Evolutionary conservation across 2,113 vertebrate species (phyloP), one percentile per base, ranked within the genome.

Genomic region (Istiophorus platypterus): DNA sequence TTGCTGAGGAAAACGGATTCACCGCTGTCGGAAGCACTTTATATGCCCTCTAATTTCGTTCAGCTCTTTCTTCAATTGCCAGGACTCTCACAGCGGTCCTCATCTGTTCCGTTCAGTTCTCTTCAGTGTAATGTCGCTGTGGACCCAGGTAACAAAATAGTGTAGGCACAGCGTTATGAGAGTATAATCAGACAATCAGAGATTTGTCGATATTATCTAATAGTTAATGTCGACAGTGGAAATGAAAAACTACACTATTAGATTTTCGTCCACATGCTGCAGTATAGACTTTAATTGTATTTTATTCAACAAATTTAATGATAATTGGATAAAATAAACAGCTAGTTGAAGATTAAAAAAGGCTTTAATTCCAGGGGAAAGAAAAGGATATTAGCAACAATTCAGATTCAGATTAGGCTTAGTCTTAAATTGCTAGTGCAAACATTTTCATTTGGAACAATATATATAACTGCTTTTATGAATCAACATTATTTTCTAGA

Each of bases 1-100:
- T 91, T 93, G 86, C 56, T 22, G 76, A 80, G 75, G 80, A 90
- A 90, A 93, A 92, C 73, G 54, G 88, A 93, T 90, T 88, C 69
- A 22, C 62, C 45, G 65, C 73, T 89, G 89, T 90, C 85, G 81
- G 76, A 77, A 87, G 91, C 83, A 89, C 85, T 91, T 89, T 84
- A 80, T 85, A 58, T 81, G 78, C 58, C 78, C 64, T 88, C 76
- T 92, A 71, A 90, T 92, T 90, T 81, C 57, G 59, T 81, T 89
- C 57, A 56, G 72, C 84, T 82, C 80, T 76, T 89, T 78, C 67
- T 76, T 85, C 81, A 76, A 86, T 86, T 88, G 63, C 83, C 62
- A 76, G 77, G 66, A 77, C 51, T 54, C 34, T 83, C 51, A 12
- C 75, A 70, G 70, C 73, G 58, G 59, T 58, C 72, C 72, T 82